A percentile compares a stretch with the other conserved stretches of the same genome.
phyloP scores from a whole-genome alignment of 2,797 vertebrate genomes.

The Anguilla anguilla region DNA sequence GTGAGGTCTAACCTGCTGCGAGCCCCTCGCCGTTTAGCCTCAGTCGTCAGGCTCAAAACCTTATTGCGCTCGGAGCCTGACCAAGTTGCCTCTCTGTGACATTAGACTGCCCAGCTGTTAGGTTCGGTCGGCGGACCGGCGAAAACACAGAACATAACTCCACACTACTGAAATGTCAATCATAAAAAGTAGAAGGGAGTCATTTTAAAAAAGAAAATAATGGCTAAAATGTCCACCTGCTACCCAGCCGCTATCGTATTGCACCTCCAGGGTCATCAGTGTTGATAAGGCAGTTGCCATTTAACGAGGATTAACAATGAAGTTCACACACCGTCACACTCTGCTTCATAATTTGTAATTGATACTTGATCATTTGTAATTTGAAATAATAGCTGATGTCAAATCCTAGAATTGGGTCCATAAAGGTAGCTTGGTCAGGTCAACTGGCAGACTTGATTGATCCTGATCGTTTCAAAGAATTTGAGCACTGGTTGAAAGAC shows the following conservation, averaged over 20 bases:
- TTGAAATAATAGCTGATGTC: no score
- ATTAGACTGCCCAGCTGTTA: not conserved
- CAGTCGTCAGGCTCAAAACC: not conserved
- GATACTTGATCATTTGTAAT: no score
- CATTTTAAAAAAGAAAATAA: not conserved
- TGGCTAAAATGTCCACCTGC: no score
- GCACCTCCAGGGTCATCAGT: not conserved
- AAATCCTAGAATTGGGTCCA: no score
- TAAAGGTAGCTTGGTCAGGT: no score
- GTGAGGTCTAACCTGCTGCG: conserved; percentile 64
- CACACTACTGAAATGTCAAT: not conserved
- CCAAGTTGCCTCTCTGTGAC: not conserved
- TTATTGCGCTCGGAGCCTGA: not conserved
- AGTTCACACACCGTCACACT: not conserved
- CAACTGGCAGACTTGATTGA: no score
- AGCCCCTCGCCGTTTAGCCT: not conserved
- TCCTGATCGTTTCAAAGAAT: no score
- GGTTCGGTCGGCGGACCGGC: not conserved
- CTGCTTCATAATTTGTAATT: not conserved
- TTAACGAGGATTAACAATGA: not conserved
- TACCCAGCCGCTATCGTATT: not conserved
- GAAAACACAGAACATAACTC: not conserved
- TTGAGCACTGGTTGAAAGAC: no score
- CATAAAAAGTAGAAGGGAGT: not conserved
- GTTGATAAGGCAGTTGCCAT: not conserved